A percentile compares a stretch with the other conserved stretches of the same genome.
These are phyloP conservation scores for Apodemia mormo DNA, from an alignment of 2,888 invertebrate species.

Conservation along the genomic window DNA sequence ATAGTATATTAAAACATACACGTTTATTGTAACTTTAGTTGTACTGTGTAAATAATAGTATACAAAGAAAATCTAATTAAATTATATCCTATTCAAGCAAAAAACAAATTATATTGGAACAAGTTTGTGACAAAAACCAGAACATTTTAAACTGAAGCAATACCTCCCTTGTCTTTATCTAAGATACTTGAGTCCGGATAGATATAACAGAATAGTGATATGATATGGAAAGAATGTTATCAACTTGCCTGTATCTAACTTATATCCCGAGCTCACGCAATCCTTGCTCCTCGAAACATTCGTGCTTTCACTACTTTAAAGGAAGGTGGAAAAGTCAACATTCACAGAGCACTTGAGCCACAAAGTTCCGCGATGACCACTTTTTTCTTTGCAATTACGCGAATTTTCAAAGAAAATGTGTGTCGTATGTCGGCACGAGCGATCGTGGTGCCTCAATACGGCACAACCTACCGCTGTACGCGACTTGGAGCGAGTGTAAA, in stretches of 20 bases:
- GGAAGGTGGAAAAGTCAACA: constrained; percentile 61
- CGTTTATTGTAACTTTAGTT: no score
- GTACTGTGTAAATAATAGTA: no score
- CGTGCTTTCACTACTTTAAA: constrained; percentile 67
- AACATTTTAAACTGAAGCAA: constrained; percentile 1
- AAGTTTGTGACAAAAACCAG: neutral
- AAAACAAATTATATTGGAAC: neutral
- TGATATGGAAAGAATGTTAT: constrained; percentile 37
- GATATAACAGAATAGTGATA: constrained; percentile 28
- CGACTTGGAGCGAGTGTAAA: constrained; percentile 69
- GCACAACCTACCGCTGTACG: constrained; percentile 78
- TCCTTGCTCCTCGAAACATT: constrained; percentile 73
- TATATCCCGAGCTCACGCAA: constrained; percentile 61
- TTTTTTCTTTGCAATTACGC: constrained; percentile 78
- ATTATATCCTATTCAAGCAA: no score
- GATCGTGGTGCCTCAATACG: constrained; percentile 71
- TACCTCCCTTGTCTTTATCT: constrained; percentile 6
- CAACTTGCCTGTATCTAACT: constrained; percentile 43
- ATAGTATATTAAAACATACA: no score
- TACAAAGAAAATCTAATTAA: no score
- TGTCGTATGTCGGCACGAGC: constrained; percentile 62
- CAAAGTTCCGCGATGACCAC: constrained; percentile 64
- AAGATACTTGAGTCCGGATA: neutral
- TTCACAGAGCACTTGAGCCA: constrained; percentile 74
- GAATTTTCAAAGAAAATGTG: constrained; percentile 80